Evolutionary conservation across 2,888 invertebrate genomes (phyloP).

Genomic region (Liodrosophila aerea): DNA sequence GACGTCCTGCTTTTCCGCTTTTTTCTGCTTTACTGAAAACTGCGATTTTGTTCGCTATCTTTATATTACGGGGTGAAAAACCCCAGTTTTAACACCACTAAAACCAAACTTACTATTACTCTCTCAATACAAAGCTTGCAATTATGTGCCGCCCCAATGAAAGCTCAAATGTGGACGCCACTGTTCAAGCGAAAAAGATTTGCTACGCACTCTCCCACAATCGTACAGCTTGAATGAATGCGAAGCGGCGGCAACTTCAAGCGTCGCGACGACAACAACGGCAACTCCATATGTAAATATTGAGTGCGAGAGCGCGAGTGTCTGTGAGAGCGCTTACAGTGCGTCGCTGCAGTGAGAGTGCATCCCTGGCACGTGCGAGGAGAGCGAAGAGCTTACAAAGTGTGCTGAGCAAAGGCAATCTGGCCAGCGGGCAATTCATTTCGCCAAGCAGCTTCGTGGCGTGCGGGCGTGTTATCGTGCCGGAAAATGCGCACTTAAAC

Average conservation of each 20-base stretch:
- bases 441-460: slow-evolving; percentile 80
- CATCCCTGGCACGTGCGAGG: slow-evolving; percentile 38
- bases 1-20: no score
- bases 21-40: no score
- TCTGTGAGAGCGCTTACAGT: neutral
- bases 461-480: slow-evolving; percentile 79
- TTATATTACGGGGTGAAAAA: no score
- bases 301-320: slow-evolving; percentile 19
- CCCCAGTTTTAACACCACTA: no score
- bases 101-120: no score
- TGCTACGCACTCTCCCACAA: slow-evolving; percentile 43
- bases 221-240: slow-evolving; percentile 62
- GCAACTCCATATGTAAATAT: slow-evolving; percentile 77
- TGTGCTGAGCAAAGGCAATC: slow-evolving; percentile 37
- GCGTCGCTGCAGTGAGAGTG: slow-evolving; percentile 38
- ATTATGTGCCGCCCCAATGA: no score
- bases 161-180: no score
- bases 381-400: slow-evolving; percentile 15
- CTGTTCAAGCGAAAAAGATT: slow-evolving; percentile 11
- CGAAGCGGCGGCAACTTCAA: slow-evolving; percentile 48
- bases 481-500: slow-evolving; percentile 74
- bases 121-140: no score
- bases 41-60: no score
- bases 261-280: slow-evolving; percentile 48
- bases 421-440: slow-evolving; percentile 79